phyloP scores from a whole-genome alignment of 2,797 vertebrate genomes.

The Sebastes dallii region DNA sequence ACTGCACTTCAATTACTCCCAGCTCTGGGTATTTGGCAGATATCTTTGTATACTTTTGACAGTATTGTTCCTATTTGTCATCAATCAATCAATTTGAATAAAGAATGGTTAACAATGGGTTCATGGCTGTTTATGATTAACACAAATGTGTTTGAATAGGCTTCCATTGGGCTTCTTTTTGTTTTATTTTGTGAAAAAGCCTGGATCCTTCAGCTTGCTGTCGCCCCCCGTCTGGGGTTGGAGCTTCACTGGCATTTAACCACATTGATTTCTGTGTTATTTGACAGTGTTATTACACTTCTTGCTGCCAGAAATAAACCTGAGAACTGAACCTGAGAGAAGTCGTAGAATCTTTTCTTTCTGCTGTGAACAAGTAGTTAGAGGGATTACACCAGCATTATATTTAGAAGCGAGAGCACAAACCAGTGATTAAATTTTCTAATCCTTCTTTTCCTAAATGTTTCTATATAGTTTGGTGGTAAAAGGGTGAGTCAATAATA shows the following conservation, averaged over 20 bases:
- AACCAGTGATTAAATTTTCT: constrained; percentile 8
- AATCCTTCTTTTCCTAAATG: constrained; percentile 5
- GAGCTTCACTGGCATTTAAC: constrained; percentile 35
- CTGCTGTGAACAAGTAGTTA: constrained; percentile 21
- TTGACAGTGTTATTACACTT: constrained; percentile 53
- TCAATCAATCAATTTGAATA: neutral
- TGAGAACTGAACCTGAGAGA: constrained; percentile 20
- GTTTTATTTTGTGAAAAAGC: neutral
- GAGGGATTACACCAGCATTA: constrained; percentile 24
- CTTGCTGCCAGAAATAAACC: constrained; percentile 39
- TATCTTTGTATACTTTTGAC: neutral
- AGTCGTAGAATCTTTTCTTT: constrained; percentile 6
- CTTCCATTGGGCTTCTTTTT: neutral
- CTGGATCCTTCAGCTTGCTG: neutral
- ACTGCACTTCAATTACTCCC: neutral
- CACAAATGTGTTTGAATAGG: neutral
- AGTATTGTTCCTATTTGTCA: neutral
- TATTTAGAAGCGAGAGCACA: neutral
- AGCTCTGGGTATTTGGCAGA: neutral
- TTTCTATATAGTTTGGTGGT: constrained; percentile 6
- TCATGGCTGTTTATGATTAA: neutral
- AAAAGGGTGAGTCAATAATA: constrained; percentile 14
- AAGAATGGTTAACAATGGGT: neutral
- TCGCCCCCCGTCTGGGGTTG: neutral
- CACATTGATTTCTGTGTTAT: constrained; percentile 49